Conservation (phyloP, 2,888 invertebrate species). For the Sialis fuliginosa region DNA sequence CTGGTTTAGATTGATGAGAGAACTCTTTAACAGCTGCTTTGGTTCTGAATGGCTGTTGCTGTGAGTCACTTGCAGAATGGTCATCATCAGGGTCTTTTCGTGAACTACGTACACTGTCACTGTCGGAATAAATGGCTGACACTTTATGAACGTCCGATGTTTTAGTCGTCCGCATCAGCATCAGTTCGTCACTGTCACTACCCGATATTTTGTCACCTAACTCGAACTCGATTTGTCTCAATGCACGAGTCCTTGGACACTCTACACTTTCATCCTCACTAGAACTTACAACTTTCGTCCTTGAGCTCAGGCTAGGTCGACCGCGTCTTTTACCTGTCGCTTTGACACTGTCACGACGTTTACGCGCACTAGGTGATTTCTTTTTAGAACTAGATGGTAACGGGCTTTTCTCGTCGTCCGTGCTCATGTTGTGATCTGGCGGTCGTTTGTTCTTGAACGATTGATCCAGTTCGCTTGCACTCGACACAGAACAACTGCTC, state of each 20-base stretch:
- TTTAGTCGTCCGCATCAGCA: conserved; percentile 39
- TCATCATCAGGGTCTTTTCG: conserved; percentile 39
- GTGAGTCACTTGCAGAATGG: conserved; percentile 46
- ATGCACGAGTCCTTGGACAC: conserved; percentile 35
- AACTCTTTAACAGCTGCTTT: conserved; percentile 79
- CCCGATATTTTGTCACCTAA: conserved; percentile 45
- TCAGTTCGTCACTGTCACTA: conserved; percentile 64
- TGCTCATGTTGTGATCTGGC: conserved; percentile 32
- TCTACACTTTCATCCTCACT: conserved; percentile 40
- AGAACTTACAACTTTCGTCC: conserved; percentile 33
- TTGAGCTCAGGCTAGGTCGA: conserved; percentile 18
- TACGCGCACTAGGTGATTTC: conserved; percentile 10
- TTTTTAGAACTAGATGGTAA: conserved; percentile 6
- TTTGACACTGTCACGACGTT: conserved; percentile 17
- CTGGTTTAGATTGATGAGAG: conserved; percentile 28
- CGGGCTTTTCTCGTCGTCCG: conserved; percentile 37
- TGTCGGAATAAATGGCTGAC: conserved; percentile 70
- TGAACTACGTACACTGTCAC: conserved; percentile 36
- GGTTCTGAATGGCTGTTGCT: conserved; percentile 50
- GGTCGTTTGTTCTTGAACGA: conserved; percentile 17
- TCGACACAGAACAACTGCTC: conserved; percentile 37
- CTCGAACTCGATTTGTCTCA: conserved; percentile 60
- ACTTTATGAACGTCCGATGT: conserved; percentile 20
- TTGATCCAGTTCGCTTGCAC: conserved; percentile 25
- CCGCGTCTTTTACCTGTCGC: conserved; percentile 18